phyloP scores from a whole-genome alignment of 2,113 vertebrate genomes.

The Corythoichthys haematopterus region DNA sequence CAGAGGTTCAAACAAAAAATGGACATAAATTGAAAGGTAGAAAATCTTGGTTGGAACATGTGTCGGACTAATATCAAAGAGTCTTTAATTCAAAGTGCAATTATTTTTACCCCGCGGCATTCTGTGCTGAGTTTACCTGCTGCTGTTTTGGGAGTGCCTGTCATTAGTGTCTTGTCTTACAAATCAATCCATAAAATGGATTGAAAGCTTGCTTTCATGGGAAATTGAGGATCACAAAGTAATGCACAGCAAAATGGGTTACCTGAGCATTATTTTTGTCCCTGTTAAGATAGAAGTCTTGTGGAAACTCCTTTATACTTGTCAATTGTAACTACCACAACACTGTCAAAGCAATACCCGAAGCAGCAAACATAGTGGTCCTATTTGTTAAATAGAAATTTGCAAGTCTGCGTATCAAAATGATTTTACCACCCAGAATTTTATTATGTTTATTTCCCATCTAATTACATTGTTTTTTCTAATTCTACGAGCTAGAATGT shows the following conservation, averaged over 20 bases:
- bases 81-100: neutral
- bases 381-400: neutral
- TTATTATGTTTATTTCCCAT: neutral
- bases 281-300: neutral
- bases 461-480: neutral
- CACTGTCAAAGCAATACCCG: neutral
- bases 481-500: neutral
- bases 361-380: neutral
- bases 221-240: neutral
- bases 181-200: neutral
- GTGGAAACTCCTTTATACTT: neutral
- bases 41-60: neutral
- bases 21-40: constrained; percentile 1
- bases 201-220: neutral
- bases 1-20: constrained; percentile 14
- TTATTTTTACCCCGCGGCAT: neutral
- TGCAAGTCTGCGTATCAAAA: no score
- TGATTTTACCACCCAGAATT: neutral
- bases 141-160: neutral
- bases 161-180: neutral
- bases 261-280: neutral
- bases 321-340: neutral
- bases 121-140: neutral
- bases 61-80: constrained; percentile 10
- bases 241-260: neutral